Base-by-base conservation (phyloP, 2,888 invertebrate species). In the Noctua janthina region DNA sequence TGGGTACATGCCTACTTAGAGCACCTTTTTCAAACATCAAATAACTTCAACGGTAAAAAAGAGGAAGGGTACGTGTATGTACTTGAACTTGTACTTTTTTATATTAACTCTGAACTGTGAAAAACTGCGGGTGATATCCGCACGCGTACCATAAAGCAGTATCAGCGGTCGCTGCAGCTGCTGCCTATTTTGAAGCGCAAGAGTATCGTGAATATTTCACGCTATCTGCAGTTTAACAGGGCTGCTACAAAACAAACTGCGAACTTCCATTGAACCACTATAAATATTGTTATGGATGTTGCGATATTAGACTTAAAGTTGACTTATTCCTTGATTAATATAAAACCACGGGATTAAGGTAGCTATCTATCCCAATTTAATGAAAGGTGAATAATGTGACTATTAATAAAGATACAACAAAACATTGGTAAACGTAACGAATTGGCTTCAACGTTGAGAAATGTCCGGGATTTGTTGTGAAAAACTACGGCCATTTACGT, bases 381-480 rank as follows among this genome's bases (percentile, higher is more conserved):
- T 64, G n/a, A 43, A 77, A 71, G 35, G 46, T 67, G 59, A 81
- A 29, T 88, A 88, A 85, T 75, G 78, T 15, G 23, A 72, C 73
- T 54, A 79, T 77, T 83, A 59, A 72, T 77, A 69, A 79, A 86
- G 80, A 78, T 70, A 69, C 76, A 72, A 78, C 75, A 66, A 78
- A 87, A 74, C 17, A 54, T 23, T 76, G 43, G 82, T 64, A 76
- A 64, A 69, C 68, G 46, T 79, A 79, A 87, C 66, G 64, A 76
- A 81, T 79, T 69, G 76, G 43, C 17, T 76, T 83, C 70, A 66
- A 72, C 59, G 59, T 76, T 87, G 79, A 89, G 54, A 80, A 87
- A 87, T 76, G 73, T 77, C 66, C 7, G 66, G 78, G 86, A 87
- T 89, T 89, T 77, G 51, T 56, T 51, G 59, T 74, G 84, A 89